Evolutionary conservation across 2,797 vertebrate genomes (phyloP), one percentile per base, ranked within the genome.

Genomic region (Channallabes apus): DNA sequence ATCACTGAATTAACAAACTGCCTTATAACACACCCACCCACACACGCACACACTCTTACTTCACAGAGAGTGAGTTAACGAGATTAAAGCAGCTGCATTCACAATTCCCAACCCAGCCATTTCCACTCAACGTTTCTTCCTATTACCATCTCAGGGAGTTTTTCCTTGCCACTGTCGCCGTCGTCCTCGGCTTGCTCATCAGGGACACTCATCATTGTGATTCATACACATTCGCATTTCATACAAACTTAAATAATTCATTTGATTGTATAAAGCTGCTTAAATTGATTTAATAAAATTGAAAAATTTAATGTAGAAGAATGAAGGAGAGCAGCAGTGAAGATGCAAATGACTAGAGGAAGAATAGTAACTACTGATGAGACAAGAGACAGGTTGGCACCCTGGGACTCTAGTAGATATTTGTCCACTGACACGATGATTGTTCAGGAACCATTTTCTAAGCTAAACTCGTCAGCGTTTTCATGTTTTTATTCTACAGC

Each of bases 21-120:
- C 71, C 32, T 46, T 51, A 58, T 61, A 35, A 72, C 14, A 72
- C 80, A 71, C 64, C 17, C 51, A 69, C 79, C 38, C 64, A 24
- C 38, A 56, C 68, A 38, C 27, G n/a, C 64, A 46, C 65, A n/a
- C 69, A 59, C 18, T 56, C 73, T 32, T 54, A 71, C 73, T 56
- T 76, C 35, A 82, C 72, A 78, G 61, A 72, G 29, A 78, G 65
- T 11, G 15, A 54, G 58, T 56, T 83, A 78, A 92, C 62, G 85
- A 89, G 90, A 90, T 89, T 86, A 78, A 85, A 84, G 91, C 91
- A 91, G 92, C 91, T 91, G 91, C 27, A 90, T 83, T 93, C 91
- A 20, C 89, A 79, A 76, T n/a, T 27, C 6, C 14, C 3, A 51
- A 51, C 46, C 46, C 11, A 51, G 11, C 46, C 46, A 11, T 41